Base-by-base conservation (phyloP, 2,113 vertebrate genomes). In the Myocastor coypus region DNA sequence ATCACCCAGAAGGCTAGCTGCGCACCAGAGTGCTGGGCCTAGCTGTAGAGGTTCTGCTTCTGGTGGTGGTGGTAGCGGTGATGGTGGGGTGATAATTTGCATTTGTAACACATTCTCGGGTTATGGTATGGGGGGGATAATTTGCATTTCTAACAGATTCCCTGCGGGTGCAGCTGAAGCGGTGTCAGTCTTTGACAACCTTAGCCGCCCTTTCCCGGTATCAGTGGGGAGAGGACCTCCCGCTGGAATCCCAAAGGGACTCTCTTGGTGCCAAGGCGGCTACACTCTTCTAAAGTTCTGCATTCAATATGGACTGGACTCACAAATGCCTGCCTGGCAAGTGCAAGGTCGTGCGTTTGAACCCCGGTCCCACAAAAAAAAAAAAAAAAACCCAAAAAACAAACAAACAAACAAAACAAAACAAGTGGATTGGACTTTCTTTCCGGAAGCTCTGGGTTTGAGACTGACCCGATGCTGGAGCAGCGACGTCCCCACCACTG, bases 131-230 rank as follows among this genome's bases (percentile, higher is more conserved):
- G 81, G 14, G 26, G 40, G 14, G 37, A 16, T n/a, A 3, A 12
- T 92, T 81, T 92, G 84, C 90, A 84, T 95, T 95, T 93, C 93
- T n/a, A 9, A 50, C 77, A 64, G 30, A 55, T 83, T 86, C 34
- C 84, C 75, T 59, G 32, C 55, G 13, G 83, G 0, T 26, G 84
- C 69, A 3, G 57, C 69, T 1, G 52, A 26, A 32, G 3, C 22
- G 34, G 71, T 17, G 22, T 89, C 50, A 4, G 57, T 7, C 37
- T 8, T 24, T 3, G 37, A 37, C 46, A n/a, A 26, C 13, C 86
- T 2, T 4, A 24, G 37, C 42, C 71, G 5, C 32, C 63, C 66
- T 28, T 46, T 6, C 6, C 73, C 46, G 11, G 11, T 19, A 2
- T 52, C 83, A 1, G 24, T 28, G 83, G 30, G 55, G 12, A 28